Percentiles rank a stretch among this genome's conserved stretches.
Conservation (phyloP, 2,888 invertebrate species). For the Hypselothyrea guttata region DNA sequence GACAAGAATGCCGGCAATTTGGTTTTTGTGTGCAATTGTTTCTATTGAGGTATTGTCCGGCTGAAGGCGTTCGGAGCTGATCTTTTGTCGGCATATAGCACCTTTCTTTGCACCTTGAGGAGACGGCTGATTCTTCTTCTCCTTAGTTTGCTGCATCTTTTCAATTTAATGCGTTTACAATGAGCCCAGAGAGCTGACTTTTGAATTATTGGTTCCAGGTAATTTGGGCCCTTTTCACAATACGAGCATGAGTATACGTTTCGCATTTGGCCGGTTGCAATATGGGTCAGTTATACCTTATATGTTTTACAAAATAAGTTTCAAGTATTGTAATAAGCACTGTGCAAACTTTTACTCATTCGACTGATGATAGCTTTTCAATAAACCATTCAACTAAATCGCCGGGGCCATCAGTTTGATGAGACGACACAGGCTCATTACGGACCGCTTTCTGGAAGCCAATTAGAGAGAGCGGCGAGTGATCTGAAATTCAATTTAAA, state of each 20-base stretch:
- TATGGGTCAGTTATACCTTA: background rate
- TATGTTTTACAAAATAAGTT: slow-evolving; percentile 7
- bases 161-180: slow-evolving; percentile 59
- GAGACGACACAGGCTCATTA: slow-evolving; percentile 49
- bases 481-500: slow-evolving; percentile 72
- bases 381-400: slow-evolving; percentile 59
- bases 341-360: slow-evolving; percentile 61
- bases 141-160: slow-evolving; percentile 23
- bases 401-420: slow-evolving; percentile 37
- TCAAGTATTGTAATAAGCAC: slow-evolving; percentile 40
- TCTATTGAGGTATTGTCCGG: slow-evolving; percentile 67
- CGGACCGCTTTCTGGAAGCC: slow-evolving; percentile 39
- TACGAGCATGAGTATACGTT: background rate
- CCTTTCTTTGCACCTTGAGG: slow-evolving; percentile 61
- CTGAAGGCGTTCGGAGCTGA: slow-evolving; percentile 60
- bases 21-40: slow-evolving; percentile 47
- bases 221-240: slow-evolving; percentile 24
- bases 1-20: slow-evolving; percentile 44
- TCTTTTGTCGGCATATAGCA: slow-evolving; percentile 61
- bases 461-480: slow-evolving; percentile 60
- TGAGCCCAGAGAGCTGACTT: slow-evolving; percentile 58
- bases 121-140: slow-evolving; percentile 22
- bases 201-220: slow-evolving; percentile 47
- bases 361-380: slow-evolving; percentile 65
- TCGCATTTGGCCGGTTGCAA: background rate